Conservation (phyloP, 2,113 vertebrate species). For the Neofelis nebulosa region DNA sequence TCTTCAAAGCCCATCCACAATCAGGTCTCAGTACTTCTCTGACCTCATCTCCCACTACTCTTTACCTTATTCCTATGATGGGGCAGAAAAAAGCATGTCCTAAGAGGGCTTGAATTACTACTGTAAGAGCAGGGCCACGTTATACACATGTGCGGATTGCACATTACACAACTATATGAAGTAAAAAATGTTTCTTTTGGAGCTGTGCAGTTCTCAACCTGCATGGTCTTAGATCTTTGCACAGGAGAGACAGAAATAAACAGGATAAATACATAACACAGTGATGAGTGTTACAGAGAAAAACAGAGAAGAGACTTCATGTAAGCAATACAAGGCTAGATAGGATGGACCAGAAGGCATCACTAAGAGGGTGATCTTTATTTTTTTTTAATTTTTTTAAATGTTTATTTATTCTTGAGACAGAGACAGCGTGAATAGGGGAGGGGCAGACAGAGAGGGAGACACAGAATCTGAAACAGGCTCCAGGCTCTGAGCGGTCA, state of each 20-base stretch:
- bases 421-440: too few species aligned
- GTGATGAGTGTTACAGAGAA: neutral
- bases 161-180: neutral
- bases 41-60: neutral
- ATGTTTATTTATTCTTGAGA: too few species aligned
- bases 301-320: neutral
- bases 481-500: too few species aligned
- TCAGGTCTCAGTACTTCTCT: neutral
- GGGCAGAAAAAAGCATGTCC: neutral
- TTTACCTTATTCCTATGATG: neutral
- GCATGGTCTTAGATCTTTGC: neutral
- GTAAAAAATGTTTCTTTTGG: conserved; percentile 17
- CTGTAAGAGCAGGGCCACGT: neutral
- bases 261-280: neutral
- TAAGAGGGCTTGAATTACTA: neutral
- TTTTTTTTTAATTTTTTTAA: too few species aligned
- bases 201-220: neutral
- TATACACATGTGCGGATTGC: neutral
- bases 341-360: neutral
- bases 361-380: neutral
- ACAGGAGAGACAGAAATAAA: conserved; percentile 4
- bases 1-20: neutral
- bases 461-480: too few species aligned
- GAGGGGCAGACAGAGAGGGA: too few species aligned
- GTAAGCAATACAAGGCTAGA: neutral